Conservation (phyloP, 2,888 invertebrate species). For the Tupiocoris notatus region DNA sequence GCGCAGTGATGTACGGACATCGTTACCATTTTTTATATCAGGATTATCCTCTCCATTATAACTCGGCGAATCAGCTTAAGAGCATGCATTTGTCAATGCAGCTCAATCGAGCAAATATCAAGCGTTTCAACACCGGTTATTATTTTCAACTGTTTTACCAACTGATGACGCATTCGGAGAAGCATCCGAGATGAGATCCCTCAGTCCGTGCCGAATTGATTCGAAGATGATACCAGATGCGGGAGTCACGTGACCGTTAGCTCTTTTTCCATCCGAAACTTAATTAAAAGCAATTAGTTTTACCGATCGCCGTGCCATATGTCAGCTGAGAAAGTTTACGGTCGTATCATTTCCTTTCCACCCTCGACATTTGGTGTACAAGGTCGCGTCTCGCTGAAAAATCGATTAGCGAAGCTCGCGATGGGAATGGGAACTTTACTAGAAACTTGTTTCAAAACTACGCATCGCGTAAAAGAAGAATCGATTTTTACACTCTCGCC, state of each 20-base stretch:
- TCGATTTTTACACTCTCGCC: too few relatives aligned
- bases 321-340: conserved; percentile 28
- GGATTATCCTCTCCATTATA: too few relatives aligned
- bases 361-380: conserved; percentile 35
- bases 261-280: conserved; percentile 3
- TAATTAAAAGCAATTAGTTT: conserved; percentile 39
- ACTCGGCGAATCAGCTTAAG: too few relatives aligned
- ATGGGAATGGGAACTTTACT: background rate
- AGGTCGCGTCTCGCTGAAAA: conserved; percentile 19
- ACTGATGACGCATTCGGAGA: background rate
- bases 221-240: conserved; percentile 30
- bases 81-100: too few relatives aligned
- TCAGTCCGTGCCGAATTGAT: conserved; percentile 26
- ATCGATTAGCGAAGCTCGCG: conserved; percentile 21
- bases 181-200: background rate
- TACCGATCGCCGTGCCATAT: conserved; percentile 37
- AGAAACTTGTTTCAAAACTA: background rate
- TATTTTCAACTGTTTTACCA: too few relatives aligned
- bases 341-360: conserved; percentile 19
- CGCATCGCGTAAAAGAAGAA: background rate
- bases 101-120: too few relatives aligned
- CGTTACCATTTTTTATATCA: too few relatives aligned
- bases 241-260: conserved; percentile 35
- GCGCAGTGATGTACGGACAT: too few relatives aligned
- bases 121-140: too few relatives aligned